Evolutionary conservation across 2,797 vertebrate species (phyloP).

Genomic region (Xiphorhynchus erythropygius): DNA sequence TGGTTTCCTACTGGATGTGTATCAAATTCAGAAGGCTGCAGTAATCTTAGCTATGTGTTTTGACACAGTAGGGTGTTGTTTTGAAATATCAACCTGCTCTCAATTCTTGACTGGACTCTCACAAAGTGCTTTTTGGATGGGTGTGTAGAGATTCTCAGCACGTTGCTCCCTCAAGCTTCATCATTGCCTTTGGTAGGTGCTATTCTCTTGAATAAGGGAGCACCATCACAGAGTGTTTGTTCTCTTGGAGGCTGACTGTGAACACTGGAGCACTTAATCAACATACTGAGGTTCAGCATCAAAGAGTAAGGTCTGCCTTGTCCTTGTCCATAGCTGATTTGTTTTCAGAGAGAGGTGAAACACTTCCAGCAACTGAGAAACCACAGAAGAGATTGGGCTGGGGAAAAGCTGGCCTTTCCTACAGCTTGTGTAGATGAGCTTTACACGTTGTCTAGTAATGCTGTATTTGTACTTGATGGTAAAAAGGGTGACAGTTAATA

Average conservation of each 20-base stretch:
- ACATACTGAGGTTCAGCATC: neutral
- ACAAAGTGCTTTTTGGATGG: neutral
- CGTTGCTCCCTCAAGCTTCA: accelerated
- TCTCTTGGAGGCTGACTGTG: neutral
- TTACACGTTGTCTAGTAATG: accelerated
- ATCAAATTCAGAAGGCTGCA: neutral
- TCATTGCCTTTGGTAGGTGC: neutral
- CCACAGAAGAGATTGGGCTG: neutral
- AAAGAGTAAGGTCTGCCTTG: neutral
- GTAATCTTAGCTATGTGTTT: neutral
- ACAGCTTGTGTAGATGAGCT: neutral
- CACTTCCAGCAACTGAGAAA: neutral
- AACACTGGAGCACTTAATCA: neutral
- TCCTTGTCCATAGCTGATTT: neutral
- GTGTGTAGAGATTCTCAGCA: neutral
- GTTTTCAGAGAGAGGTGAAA: neutral
- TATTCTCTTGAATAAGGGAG: neutral
- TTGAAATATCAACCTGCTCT: neutral
- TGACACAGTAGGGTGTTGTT: neutral
- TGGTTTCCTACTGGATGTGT: neutral
- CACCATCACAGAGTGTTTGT: neutral
- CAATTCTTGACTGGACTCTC: neutral
- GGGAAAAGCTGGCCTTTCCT: neutral
- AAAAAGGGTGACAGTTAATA: neutral
- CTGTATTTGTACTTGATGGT: neutral